These are phyloP conservation scores for Petrocephalus zakoni DNA, from an alignment of 2,113 vertebrate species.

Conservation along the genomic window DNA sequence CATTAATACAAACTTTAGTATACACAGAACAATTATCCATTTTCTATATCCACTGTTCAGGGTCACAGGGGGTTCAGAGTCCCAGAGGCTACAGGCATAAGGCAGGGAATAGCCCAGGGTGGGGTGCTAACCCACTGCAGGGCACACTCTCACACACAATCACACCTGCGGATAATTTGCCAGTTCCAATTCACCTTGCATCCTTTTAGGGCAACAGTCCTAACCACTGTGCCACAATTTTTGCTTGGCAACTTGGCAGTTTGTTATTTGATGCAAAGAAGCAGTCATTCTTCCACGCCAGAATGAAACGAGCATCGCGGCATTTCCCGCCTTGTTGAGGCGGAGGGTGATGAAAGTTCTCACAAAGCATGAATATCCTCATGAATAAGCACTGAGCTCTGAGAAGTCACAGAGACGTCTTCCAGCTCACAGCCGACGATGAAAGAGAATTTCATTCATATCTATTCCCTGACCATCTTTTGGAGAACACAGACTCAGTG, in stretches of 20 bases:
- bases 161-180: background rate
- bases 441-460: background rate
- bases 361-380: background rate
- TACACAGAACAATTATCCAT: background rate
- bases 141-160: background rate
- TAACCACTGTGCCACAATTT: background rate
- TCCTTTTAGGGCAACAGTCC: background rate
- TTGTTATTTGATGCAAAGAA: background rate
- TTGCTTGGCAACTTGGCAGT: background rate
- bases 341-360: background rate
- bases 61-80: background rate
- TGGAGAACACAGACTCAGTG: background rate
- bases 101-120: background rate
- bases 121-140: background rate
- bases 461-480: background rate
- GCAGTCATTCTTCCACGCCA: background rate
- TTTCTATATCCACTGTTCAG: background rate
- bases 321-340: background rate
- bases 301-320: background rate
- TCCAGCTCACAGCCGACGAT: background rate
- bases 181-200: background rate
- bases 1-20: background rate
- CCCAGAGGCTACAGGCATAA: background rate
- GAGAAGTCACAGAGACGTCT: background rate
- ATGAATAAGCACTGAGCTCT: background rate